phyloP scores from a whole-genome alignment of 1,140 invertebrate species.

The Hesperophylax magnus region DNA sequence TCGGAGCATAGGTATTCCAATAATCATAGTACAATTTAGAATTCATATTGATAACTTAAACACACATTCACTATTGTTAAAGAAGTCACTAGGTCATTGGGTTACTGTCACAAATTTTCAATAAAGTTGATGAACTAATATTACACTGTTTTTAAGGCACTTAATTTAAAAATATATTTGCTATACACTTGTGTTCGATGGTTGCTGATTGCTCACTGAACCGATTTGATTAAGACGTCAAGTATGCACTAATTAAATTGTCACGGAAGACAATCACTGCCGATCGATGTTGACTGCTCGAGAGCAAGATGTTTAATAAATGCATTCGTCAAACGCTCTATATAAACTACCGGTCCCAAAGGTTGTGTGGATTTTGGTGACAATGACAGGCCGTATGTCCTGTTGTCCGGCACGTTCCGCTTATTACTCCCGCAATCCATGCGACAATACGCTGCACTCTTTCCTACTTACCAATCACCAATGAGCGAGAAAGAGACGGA shows the following conservation, averaged over 20 bases:
- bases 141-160: background rate
- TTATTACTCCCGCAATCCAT: slow-evolving; percentile 12
- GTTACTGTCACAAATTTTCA: background rate
- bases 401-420: slow-evolving; percentile 54
- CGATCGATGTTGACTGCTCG: slow-evolving; percentile 36
- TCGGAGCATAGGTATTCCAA: background rate
- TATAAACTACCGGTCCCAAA: slow-evolving; percentile 39
- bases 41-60: background rate
- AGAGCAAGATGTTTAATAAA: slow-evolving; percentile 44
- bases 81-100: background rate
- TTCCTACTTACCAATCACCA: background rate
- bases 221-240: no score
- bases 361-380: slow-evolving; percentile 52
- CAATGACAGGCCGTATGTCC: slow-evolving; percentile 55
- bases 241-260: slow-evolving; percentile 4
- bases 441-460: slow-evolving; percentile 16
- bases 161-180: background rate
- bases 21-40: background rate
- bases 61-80: background rate
- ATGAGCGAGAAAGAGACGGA: slow-evolving; percentile 1
- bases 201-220: no score
- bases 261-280: slow-evolving; percentile 20
- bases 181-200: no score
- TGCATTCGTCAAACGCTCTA: slow-evolving; percentile 45
- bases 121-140: background rate